Base-by-base conservation (phyloP, 2,113 vertebrate genomes). In the Scophthalmus maximus region DNA sequence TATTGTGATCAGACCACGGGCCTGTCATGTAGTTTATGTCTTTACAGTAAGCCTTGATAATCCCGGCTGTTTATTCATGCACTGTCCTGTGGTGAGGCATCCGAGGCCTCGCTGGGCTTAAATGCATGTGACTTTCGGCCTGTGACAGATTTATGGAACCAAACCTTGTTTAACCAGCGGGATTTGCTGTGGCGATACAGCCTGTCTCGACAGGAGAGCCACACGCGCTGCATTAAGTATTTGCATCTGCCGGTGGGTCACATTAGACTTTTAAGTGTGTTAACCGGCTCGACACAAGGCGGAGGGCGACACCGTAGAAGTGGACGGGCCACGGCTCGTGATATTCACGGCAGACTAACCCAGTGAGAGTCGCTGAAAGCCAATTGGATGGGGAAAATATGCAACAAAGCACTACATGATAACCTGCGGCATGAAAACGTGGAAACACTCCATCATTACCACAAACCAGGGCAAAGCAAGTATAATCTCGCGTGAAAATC, bases 51-150 rank as follows among this genome's bases (percentile, higher is more conserved):
- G 5, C 50, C 58, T 1, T 22, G 18, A 46, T 69, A 55, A 76
- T 68, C 29, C 40, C 11, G 15, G 36, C 30, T 50, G n/a, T 68
- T 69, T 40, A 56, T 64, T 64, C 61, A 60, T 47, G 70, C 46
- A 20, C 52, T 17, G 46, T 53, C 8, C 52, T 38, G 52, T 52
- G 20, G 12, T 51, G 44, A 51, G 40, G n/a, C n/a, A n/a, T n/a
- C 9, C 0, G 1, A 47, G 18, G 17, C 49, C n/a, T 50, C 42
- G 12, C 23, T 20, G 2, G 51, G 38, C 52, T 52, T 78, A 27
- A 22, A 70, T 34, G 17, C 42, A 6, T 34, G 25, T 34, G 50
- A 38, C 49, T 61, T 36, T 61, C 9, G 6, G 23, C 23, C 25
- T 38, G 32, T 57, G 65, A 57, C 27, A 42, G 51, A 70, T 58